Conservation (phyloP, 1,140 invertebrate species). For the Zaprionus tsacasi region DNA sequence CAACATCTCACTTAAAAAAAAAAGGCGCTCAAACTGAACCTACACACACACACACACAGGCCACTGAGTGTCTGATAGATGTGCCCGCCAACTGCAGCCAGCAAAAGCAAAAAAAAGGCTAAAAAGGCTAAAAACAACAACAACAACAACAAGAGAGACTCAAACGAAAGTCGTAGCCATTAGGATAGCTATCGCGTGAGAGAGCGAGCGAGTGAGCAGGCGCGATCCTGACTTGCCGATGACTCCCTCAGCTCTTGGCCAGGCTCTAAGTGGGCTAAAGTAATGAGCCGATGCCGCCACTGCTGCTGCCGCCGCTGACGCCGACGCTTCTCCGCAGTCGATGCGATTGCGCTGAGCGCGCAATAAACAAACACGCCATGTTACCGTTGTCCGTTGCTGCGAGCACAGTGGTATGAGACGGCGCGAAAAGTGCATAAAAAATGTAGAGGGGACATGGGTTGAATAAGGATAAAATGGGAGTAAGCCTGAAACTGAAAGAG, state of each 20-base stretch:
- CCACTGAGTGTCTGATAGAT: constrained; percentile 62
- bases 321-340: constrained; percentile 17
- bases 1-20: constrained; percentile 78
- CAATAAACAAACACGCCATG: constrained; percentile 82
- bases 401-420: constrained; percentile 46
- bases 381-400: constrained; percentile 64
- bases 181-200: constrained; percentile 82
- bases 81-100: constrained; percentile 63
- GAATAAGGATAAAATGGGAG: neutral
- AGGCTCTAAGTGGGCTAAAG: constrained; percentile 76
- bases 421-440: neutral
- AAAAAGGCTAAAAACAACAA: constrained; percentile 6
- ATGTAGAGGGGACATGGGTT: neutral
- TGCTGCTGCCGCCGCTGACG: neutral
- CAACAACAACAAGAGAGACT: constrained; percentile 29
- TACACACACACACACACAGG: constrained; percentile 17
- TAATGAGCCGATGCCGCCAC: constrained; percentile 57
- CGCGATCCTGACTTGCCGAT: constrained; percentile 73
- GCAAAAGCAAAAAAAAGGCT: neutral
- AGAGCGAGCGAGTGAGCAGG: constrained; percentile 38
- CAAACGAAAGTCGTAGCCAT: constrained; percentile 79
- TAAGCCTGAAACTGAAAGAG: neutral
- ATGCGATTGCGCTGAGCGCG: constrained; percentile 72
- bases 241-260: constrained; percentile 32
- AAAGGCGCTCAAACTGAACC: constrained; percentile 33